Evolutionary conservation across 64 coral and sea anemone genomes (phyloP), one percentile per base, ranked within the genome.

Genomic region (Acropora tenuis): DNA sequence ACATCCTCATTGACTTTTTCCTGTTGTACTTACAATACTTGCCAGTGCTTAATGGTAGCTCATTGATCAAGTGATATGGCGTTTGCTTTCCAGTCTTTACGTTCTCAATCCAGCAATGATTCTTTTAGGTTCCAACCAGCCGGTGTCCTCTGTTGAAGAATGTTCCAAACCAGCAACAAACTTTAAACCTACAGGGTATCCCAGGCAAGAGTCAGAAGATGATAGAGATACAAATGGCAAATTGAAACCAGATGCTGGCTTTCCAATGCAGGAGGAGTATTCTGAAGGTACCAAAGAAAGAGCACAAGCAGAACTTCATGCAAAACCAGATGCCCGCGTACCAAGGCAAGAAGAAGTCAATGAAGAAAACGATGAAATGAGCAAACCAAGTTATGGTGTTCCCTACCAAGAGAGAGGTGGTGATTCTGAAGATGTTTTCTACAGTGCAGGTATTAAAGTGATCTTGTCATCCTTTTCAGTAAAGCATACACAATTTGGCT

Each of bases 401-500:
- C 50, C 80, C 41, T 18, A 15, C 59, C 80, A 68, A 68, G 80
- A 46, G 12, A 59, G 67, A 5, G 4, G 5, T 85, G 17, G 50
- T 48, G 82, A 71, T 66, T 57, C 41, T 10, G 82, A 85, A 19
- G 60, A 69, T 4, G 82, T 71, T n/a, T 85, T 85, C 71, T 46
- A 71, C 8, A n/a, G 9, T 45, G 44, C 82, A 85, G 82, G 82
- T 85, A 84, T 30, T 81, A 15, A 50, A 48, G 11, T 1, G 13
- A 13, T 30, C 0, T 30, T 0, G 0, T 30, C 30, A 30, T 30
- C 30, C 30, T 30, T 30, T 30, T 30, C 30, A 30, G 30, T 30
- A n/a, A n/a, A n/a, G n/a, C n/a, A n/a, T 30, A 30, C 30, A 30
- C 30, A 0, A 30, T 30, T 30, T 30, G 0, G 30, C 30, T 30